Conservation (phyloP, 2,888 invertebrate genomes). For the Spialia ferax region DNA sequence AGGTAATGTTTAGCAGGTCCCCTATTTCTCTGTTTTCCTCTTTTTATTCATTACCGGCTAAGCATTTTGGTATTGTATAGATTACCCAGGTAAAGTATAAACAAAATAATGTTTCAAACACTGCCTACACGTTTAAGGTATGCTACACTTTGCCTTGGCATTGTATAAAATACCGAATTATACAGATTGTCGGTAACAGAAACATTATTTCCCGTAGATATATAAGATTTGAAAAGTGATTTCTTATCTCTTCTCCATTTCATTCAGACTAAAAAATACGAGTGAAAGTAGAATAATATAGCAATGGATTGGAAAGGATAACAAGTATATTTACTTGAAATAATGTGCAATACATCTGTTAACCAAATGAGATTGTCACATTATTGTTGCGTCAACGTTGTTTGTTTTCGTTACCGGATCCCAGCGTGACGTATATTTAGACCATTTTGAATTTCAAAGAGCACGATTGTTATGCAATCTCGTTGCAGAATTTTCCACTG, state of each 20-base stretch:
- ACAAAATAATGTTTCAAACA: no score
- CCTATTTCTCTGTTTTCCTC: no score
- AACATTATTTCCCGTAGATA: no score
- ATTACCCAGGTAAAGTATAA: no score
- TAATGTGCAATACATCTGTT: slow-evolving; percentile 14
- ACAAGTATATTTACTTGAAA: slow-evolving; percentile 5
- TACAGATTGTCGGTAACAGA: no score
- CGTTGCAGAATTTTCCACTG: slow-evolving; percentile 29
- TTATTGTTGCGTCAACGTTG: slow-evolving; percentile 32
- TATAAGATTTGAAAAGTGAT: no score
- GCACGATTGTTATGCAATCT: slow-evolving; percentile 34
- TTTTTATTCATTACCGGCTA: no score
- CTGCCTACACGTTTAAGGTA: no score
- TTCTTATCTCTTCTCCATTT: background rate
- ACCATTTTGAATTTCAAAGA: slow-evolving; percentile 35
- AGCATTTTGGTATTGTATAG: no score
- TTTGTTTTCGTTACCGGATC: slow-evolving; percentile 32
- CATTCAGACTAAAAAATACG: background rate
- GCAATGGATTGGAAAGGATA: background rate
- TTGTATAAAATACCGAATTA: no score
- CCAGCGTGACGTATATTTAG: slow-evolving; percentile 27
- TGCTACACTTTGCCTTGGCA: no score
- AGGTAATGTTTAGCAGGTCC: no score
- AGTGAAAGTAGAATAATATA: background rate
- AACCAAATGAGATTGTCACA: slow-evolving; percentile 34